Evolutionary conservation across 1,140 invertebrate genomes (phyloP).

Genomic region (Drosophila trapezifrons): DNA sequence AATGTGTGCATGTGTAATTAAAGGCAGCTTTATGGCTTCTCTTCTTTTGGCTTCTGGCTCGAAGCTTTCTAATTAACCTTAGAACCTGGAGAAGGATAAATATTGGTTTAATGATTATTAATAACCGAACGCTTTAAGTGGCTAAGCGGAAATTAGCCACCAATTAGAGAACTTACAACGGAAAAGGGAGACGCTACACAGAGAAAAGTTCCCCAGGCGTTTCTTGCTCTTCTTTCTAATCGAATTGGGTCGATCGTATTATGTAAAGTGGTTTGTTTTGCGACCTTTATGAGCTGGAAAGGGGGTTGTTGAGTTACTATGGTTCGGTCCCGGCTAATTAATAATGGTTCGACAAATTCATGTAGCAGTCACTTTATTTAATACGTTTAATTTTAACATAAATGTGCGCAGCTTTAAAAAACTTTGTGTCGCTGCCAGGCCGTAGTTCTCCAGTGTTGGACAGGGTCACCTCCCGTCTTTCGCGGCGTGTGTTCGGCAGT

Average conservation of each 20-base stretch:
- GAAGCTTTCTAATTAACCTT: constrained; percentile 33
- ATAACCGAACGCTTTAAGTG: constrained; percentile 21
- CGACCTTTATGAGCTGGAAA: no score
- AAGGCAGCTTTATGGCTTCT: constrained; percentile 30
- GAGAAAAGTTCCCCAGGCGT: background rate
- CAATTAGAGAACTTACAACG: constrained; percentile 12
- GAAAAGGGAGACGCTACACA: background rate
- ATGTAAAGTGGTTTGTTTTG: no score
- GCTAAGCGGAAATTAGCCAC: constrained; percentile 22
- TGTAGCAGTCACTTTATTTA: no score
- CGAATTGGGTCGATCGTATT: constrained; percentile 1
- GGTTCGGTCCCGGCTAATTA: no score
- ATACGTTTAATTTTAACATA: no score
- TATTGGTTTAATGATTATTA: constrained; percentile 51
- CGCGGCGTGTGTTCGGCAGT: no score
- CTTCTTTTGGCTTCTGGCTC: background rate
- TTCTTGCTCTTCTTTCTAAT: background rate
- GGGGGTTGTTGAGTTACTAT: no score
- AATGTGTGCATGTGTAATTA: constrained; percentile 53
- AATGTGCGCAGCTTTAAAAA: no score
- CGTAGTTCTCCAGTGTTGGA: no score
- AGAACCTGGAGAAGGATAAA: constrained; percentile 45
- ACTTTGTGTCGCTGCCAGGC: no score
- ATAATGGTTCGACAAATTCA: no score
- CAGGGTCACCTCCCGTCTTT: no score